Percentiles rank a stretch among this genome's conserved stretches.
phyloP scores from a whole-genome alignment of 2,113 vertebrate genomes.

The Scomber japonicus region DNA sequence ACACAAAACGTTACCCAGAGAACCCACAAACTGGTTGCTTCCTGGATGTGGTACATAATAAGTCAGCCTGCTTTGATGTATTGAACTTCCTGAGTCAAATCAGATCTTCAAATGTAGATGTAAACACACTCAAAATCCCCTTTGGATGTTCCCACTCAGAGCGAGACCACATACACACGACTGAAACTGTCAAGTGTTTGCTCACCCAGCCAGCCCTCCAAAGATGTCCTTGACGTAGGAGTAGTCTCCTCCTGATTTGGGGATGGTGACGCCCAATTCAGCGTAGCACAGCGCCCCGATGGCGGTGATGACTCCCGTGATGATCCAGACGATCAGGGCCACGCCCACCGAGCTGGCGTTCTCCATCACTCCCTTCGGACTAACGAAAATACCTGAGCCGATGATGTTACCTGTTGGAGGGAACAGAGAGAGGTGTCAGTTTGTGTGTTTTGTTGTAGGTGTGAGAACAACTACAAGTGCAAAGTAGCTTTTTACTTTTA shows the following conservation, averaged over 20 bases:
- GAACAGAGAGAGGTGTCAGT: background rate
- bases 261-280: conserved; percentile 94
- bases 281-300: conserved; percentile 94
- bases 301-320: conserved; percentile 92
- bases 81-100: background rate
- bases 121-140: too few species aligned
- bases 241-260: conserved; percentile 94
- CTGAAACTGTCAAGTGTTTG: background rate
- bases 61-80: background rate
- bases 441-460: too few species aligned
- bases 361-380: conserved; percentile 93
- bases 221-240: conserved; percentile 96
- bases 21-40: background rate
- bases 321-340: conserved; percentile 92
- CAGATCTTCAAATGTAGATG: too few species aligned
- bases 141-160: background rate
- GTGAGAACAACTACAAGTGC: too few species aligned
- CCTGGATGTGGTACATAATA: background rate
- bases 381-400: conserved; percentile 95
- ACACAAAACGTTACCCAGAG: background rate
- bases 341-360: conserved; percentile 92
- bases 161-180: background rate
- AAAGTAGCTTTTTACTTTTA: too few species aligned
- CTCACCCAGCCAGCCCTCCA: conserved; percentile 93
- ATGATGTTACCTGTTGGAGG: conserved; percentile 90